Conservation (phyloP, 2,113 vertebrate species). For the Melospiza georgiana region DNA sequence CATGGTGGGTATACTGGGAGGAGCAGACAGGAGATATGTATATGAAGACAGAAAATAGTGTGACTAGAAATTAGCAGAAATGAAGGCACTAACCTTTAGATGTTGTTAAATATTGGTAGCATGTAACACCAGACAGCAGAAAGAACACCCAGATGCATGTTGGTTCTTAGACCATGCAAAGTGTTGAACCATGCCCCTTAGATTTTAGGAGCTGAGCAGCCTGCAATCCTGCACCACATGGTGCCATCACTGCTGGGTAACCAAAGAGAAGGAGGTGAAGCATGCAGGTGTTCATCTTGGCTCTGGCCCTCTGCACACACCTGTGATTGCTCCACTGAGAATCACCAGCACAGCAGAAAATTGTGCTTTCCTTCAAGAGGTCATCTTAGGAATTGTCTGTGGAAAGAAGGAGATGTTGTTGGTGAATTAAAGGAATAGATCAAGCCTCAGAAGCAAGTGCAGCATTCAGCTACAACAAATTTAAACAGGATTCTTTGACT, state of each 20-base stretch:
- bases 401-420: background rate
- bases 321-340: background rate
- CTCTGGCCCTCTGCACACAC: background rate
- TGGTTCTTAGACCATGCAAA: background rate
- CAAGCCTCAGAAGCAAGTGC: background rate
- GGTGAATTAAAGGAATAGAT: background rate
- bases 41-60: background rate
- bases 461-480: background rate
- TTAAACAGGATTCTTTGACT: slow-evolving; percentile 16
- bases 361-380: background rate
- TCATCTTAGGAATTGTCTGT: background rate
- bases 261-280: background rate
- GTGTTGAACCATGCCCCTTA: background rate
- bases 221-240: background rate
- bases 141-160: background rate
- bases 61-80: background rate
- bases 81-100: background rate
- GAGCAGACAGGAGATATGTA: background rate
- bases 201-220: background rate
- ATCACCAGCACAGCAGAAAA: background rate
- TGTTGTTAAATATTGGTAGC: background rate
- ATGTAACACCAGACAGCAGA: background rate
- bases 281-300: background rate
- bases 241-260: background rate
- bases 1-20: background rate